These are phyloP conservation scores for Oscheius myriophilus DNA, from an alignment of 2,888 invertebrate species.

Conservation along the genomic window DNA sequence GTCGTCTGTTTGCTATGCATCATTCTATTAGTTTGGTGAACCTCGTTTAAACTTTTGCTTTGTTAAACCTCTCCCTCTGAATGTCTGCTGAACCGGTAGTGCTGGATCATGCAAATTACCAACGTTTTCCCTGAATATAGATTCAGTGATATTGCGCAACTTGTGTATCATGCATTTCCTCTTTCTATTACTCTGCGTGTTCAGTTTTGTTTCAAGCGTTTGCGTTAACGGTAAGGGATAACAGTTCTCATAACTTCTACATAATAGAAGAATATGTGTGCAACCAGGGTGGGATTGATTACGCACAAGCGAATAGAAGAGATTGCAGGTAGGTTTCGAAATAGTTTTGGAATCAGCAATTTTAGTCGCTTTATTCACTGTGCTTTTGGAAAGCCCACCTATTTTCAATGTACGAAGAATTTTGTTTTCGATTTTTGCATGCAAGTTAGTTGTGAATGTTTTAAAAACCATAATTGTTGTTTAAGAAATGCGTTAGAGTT, in stretches of 20 bases:
- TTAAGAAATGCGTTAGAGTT: slow-evolving; percentile 19
- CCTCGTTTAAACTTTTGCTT: too few relatives aligned
- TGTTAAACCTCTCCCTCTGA: too few relatives aligned
- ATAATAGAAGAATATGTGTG: slow-evolving; percentile 11
- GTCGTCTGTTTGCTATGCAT: too few relatives aligned
- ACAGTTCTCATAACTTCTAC: neutral
- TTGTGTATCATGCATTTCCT: neutral
- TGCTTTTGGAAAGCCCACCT: slow-evolving; percentile 18
- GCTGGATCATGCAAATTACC: slow-evolving; percentile 21
- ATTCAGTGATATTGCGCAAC: slow-evolving; percentile 6
- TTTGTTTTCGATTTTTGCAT: slow-evolving; percentile 21
- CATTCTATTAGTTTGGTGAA: too few relatives aligned
- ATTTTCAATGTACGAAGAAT: slow-evolving; percentile 21
- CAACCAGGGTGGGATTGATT: slow-evolving; percentile 2
- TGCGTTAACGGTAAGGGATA: slow-evolving; percentile 16
- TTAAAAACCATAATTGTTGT: neutral
- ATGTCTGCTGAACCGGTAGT: slow-evolving; percentile 23
- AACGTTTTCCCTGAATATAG: neutral
- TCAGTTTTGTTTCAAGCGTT: neutral
- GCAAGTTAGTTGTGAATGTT: neutral
- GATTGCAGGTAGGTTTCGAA: slow-evolving; percentile 20
- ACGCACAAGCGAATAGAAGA: slow-evolving; percentile 10
- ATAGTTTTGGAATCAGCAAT: neutral
- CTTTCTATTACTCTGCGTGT: neutral
- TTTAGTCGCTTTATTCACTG: slow-evolving; percentile 23